These are phyloP conservation scores for Xenopus laevis DNA, from an alignment of 2,113 vertebrate genomes.

Conservation along the genomic window DNA sequence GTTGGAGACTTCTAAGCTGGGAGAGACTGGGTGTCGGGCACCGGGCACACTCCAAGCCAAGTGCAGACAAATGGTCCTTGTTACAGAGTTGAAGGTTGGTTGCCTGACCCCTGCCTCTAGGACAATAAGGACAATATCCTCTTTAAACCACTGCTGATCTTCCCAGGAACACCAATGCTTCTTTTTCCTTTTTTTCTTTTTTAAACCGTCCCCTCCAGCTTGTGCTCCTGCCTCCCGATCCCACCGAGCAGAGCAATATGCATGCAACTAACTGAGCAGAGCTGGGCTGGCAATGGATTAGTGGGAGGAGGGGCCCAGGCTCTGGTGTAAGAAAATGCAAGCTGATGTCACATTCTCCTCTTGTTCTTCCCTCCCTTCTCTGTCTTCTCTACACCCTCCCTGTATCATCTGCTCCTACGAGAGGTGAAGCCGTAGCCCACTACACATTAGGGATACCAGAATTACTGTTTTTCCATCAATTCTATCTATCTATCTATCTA, in stretches of 20 bases:
- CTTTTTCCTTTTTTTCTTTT: neutral
- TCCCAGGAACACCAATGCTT: neutral
- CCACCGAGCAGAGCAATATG: constrained; percentile 25
- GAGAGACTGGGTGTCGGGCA: neutral
- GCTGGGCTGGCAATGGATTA: constrained; percentile 43
- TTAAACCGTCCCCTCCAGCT: constrained; percentile 3
- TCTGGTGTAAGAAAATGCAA: constrained; percentile 64
- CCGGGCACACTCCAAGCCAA: no score
- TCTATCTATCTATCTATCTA: no score
- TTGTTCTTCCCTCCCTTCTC: neutral
- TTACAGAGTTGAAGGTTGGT: no score
- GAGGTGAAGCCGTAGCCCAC: no score
- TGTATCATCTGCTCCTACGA: neutral
- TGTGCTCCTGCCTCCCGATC: neutral
- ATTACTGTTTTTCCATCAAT: no score
- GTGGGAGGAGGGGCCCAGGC: constrained; percentile 57
- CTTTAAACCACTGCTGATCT: neutral
- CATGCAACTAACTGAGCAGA: constrained; percentile 24
- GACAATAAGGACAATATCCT: neutral
- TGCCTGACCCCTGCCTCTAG: neutral
- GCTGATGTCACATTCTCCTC: constrained; percentile 57
- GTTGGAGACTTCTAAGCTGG: neutral
- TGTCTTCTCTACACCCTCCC: neutral
- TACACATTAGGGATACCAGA: no score
- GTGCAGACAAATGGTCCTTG: no score